These are phyloP conservation scores for Anoura caudifer DNA, from an alignment of 2,113 vertebrate species.

Conservation along the genomic window DNA sequence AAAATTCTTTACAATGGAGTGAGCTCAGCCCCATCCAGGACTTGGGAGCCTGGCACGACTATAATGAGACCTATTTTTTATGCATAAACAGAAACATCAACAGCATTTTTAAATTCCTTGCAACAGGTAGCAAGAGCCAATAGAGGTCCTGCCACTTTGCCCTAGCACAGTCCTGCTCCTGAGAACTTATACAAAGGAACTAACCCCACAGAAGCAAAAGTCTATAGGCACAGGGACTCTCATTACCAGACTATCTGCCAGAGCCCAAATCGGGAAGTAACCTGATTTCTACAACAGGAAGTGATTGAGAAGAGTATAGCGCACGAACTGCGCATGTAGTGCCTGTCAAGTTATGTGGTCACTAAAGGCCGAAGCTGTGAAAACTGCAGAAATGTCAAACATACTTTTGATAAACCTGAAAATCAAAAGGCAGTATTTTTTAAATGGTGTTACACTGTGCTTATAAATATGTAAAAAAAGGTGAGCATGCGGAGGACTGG, in stretches of 20 bases:
- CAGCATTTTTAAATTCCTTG: neutral
- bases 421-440: neutral
- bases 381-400: neutral
- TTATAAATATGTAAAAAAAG: constrained; percentile 1
- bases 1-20: neutral
- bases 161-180: neutral
- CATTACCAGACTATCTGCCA: neutral
- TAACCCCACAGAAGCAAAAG: constrained; percentile 17
- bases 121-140: neutral
- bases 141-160: neutral
- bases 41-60: neutral
- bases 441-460: neutral
- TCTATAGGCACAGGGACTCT: neutral
- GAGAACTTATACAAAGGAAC: neutral
- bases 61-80: neutral
- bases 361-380: neutral
- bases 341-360: neutral
- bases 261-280: neutral
- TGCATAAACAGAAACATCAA: neutral
- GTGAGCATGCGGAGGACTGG: neutral
- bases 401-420: neutral
- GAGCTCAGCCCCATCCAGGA: neutral
- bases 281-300: neutral
- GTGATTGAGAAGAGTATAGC: neutral
- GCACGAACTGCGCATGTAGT: no score